phyloP scores from a whole-genome alignment of 1,140 invertebrate species.

The Heliconius hermathena region DNA sequence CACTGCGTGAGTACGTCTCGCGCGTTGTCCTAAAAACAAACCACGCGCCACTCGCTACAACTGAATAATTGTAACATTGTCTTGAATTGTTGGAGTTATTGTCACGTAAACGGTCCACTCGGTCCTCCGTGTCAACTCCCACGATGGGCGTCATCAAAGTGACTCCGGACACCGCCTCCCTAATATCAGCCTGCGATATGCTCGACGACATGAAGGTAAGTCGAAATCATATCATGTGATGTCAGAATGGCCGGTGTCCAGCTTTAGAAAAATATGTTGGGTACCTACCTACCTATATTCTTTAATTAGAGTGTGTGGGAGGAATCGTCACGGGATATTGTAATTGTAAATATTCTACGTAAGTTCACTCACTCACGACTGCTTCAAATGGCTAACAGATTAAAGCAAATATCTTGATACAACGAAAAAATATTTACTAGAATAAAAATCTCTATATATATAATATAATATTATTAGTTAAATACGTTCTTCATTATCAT shows the following conservation, averaged over 20 bases:
- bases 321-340: conserved; percentile 50
- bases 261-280: conserved; percentile 56
- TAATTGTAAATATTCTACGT: conserved; percentile 38
- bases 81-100: conserved; percentile 40
- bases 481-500: background rate
- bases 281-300: background rate
- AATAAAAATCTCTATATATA: background rate
- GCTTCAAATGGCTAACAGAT: background rate
- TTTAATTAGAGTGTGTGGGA: conserved; percentile 57
- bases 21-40: conserved; percentile 64
- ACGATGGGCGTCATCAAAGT: conserved; percentile 76
- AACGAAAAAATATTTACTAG: background rate
- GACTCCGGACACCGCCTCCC: conserved; percentile 67
- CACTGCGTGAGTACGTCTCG: conserved; percentile 73
- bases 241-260: conserved; percentile 55
- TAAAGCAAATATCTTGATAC: background rate
- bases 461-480: background rate
- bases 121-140: conserved; percentile 59
- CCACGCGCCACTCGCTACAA: conserved; percentile 64
- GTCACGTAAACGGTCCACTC: conserved; percentile 65
- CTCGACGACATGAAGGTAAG: conserved; percentile 79
- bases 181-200: conserved; percentile 74
- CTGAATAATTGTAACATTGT: conserved; percentile 42
- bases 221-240: conserved; percentile 49
- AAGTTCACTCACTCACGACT: background rate